Evolutionary conservation across 1,140 invertebrate species (phyloP).

Genomic region (Panulirus ornatus): DNA sequence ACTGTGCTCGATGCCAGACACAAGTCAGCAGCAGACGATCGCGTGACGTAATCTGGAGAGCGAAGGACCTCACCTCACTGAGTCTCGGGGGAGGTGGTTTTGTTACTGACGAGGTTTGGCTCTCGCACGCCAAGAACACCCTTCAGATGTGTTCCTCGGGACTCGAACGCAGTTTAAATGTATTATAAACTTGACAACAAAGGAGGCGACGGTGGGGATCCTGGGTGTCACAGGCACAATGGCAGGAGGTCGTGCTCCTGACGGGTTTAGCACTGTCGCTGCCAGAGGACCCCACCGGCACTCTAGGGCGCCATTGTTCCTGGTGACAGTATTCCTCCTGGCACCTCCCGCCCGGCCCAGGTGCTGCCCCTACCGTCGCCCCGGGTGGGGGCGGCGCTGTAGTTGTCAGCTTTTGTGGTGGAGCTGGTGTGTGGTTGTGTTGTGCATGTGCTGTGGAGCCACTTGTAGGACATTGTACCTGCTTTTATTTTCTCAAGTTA

Average conservation of each 20-base stretch:
- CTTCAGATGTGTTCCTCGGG: not conserved
- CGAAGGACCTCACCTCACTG: too few relatives aligned
- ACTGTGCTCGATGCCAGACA: too few relatives aligned
- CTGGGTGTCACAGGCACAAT: slow-evolving; percentile 18
- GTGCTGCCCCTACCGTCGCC: not conserved
- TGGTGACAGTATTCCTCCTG: not conserved
- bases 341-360: not conserved
- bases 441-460: too few relatives aligned
- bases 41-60: too few relatives aligned
- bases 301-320: slow-evolving; percentile 18
- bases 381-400: not conserved
- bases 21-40: too few relatives aligned
- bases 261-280: slow-evolving; percentile 31
- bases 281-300: not conserved
- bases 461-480: too few relatives aligned
- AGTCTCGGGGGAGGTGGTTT: too few relatives aligned
- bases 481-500: too few relatives aligned
- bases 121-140: too few relatives aligned
- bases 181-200: slow-evolving; percentile 34
- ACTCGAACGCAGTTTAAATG: not conserved
- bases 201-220: not conserved
- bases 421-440: not conserved
- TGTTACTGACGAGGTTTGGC: not conserved
- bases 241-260: not conserved
- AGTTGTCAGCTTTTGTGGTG: not conserved